Evolutionary conservation across 1,140 invertebrate species (phyloP), one percentile per base, ranked within the genome.

Genomic region (Rhyzopertha dominica): DNA sequence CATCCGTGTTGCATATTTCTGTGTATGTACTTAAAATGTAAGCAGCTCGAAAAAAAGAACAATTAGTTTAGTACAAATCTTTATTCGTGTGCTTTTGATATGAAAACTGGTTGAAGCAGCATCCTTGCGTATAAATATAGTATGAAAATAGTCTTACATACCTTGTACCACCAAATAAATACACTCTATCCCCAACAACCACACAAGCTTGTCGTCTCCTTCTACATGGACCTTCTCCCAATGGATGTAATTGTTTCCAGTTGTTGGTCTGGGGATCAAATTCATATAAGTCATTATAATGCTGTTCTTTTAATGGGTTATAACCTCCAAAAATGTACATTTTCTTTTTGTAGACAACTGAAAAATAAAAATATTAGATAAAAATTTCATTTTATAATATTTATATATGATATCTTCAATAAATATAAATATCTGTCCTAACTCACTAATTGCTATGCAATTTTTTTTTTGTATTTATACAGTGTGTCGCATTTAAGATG

Each of bases 291-390:
- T 94, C 88, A 70, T 88, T 85, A 59, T 80, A 93, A 68, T 95
- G 91, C 36, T 74, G 67, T 49, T 84, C 77, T 23, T 70, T 58
- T 12, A 80, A 68, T 4, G 85, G 84, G 70, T 91, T 88, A 61
- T 84, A 93, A 7, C 90, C 90, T 24, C 90, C 90, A 73, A 94
- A 93, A 31, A 94, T 79, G 57, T 87, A 91, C 64, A 94, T 76
- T 51, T 79, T 70, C 16, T 76, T 79, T 49, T 82, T 78, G 59
- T 89, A 78, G 1, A 84, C 71, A 80, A 90, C 83, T 85, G 61
- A 76, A 75, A 52, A 43, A 47, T 37, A 58, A 56, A 40, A 53
- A 19, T 19, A 45, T 39, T 30, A 39, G n/a, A 39, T 44, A 51
- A 43, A 43, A 29, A 9, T n/a, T n/a, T n/a, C n/a, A n/a, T n/a